phyloP scores from a whole-genome alignment of 2,797 vertebrate genomes.

The Acanthurus lineatus region DNA sequence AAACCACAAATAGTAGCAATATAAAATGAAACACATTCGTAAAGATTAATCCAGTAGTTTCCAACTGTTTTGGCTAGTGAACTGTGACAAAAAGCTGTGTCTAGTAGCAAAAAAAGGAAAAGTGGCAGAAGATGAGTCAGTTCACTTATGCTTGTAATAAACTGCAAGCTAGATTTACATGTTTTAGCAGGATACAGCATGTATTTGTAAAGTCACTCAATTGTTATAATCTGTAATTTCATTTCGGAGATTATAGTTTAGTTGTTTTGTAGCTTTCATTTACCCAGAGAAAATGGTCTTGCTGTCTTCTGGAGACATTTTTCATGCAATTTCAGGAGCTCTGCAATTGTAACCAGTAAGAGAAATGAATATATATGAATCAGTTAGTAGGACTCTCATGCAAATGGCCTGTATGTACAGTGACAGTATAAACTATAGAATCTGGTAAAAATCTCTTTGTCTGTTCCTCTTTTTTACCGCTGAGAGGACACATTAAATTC shows the following conservation, averaged over 20 bases:
- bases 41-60: neutral
- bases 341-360: neutral
- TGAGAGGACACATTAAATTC: constrained; percentile 15
- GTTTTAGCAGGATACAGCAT: neutral
- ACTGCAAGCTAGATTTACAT: too few relatives aligned
- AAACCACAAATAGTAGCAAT: too few relatives aligned
- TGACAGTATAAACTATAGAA: neutral
- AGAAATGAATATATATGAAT: neutral
- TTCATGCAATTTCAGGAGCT: neutral
- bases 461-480: neutral
- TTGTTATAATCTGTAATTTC: neutral
- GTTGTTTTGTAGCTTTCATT: neutral
- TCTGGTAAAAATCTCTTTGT: constrained; percentile 18
- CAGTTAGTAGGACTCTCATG: neutral
- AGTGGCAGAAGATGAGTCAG: too few relatives aligned
- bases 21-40: neutral
- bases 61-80: neutral
- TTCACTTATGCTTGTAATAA: too few relatives aligned
- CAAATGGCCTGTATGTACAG: neutral
- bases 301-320: neutral
- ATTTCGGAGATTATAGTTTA: too few relatives aligned
- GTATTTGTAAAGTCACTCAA: neutral
- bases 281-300: neutral
- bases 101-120: neutral
- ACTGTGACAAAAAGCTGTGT: neutral